Percentiles rank a stretch among this genome's conserved stretches.
phyloP scores from a whole-genome alignment of 2,797 vertebrate species.

The Argyrosomus regius region DNA sequence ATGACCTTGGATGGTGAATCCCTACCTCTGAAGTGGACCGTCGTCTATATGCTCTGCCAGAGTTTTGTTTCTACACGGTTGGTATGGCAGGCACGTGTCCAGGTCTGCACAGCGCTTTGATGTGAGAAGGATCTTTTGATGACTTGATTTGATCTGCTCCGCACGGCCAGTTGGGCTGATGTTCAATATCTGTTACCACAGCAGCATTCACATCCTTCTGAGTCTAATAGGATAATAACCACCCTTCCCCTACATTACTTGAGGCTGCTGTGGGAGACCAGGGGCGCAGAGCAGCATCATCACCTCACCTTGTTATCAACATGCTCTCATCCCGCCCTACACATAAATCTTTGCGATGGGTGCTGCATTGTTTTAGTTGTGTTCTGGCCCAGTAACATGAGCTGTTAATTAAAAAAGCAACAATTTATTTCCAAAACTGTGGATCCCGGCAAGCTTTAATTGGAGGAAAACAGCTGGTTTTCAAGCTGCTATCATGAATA shows the following conservation, averaged over 20 bases:
- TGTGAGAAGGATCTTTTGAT: conserved; percentile 78
- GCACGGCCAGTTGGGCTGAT: conserved; percentile 58
- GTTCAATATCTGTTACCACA: conserved; percentile 66
- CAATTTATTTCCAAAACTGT: conserved; percentile 80
- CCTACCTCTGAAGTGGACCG: conserved; percentile 75
- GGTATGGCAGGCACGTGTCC: conserved; percentile 67
- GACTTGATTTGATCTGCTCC: conserved; percentile 80
- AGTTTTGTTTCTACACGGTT: conserved; percentile 52
- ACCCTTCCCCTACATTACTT: conserved; percentile 25
- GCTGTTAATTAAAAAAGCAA: conserved; percentile 72
- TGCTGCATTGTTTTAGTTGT: conserved; percentile 60
- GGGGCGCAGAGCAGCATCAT: conserved; percentile 7
- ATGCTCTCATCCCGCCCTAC: conserved; percentile 32
- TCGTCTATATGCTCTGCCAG: conserved; percentile 43
- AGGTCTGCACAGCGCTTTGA: conserved; percentile 62
- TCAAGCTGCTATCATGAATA: conserved; percentile 83
- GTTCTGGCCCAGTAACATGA: conserved; percentile 42
- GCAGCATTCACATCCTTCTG: conserved; percentile 59
- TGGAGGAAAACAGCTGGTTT: conserved; percentile 86
- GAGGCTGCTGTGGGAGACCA: conserved; percentile 15
- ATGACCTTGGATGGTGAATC: conserved; percentile 61
- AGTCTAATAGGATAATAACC: conserved; percentile 64
- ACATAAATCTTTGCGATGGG: conserved; percentile 50
- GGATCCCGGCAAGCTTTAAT: conserved; percentile 78
- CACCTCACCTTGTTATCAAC: conserved; percentile 47